Conservation (phyloP, 2,888 invertebrate species). For the Chelonus formosanus region DNA sequence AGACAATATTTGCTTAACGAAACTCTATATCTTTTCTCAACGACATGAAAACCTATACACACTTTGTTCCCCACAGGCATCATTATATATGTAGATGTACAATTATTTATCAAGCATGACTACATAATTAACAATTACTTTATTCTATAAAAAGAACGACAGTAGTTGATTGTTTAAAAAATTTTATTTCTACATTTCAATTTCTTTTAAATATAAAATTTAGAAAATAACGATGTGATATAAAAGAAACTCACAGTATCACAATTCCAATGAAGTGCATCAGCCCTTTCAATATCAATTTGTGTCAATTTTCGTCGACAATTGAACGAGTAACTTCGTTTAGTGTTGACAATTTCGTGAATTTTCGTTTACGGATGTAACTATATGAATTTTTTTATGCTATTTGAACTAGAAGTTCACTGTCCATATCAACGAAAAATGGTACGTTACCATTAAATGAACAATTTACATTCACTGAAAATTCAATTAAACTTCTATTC, state of each 20-base stretch:
- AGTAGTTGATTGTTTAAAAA: no score
- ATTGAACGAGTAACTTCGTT: constrained; percentile 20
- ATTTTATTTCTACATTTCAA: no score
- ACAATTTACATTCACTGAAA: constrained; percentile 20
- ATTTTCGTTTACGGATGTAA: constrained; percentile 13
- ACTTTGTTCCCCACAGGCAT: constrained; percentile 11
- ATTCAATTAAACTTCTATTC: constrained; percentile 19
- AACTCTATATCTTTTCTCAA: constrained; percentile 34
- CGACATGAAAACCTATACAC: constrained; percentile 23
- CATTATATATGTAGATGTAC: constrained; percentile 5
- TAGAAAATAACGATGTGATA: background rate
- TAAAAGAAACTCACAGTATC: background rate
- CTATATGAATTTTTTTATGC: background rate
- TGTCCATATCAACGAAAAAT: background rate
- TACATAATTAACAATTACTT: background rate
- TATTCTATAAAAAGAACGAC: no score
- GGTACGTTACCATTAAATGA: constrained; percentile 7
- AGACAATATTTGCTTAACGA: constrained; percentile 37
- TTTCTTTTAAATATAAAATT: no score
- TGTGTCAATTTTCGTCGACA: constrained; percentile 11
- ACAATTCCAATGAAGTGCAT: background rate
- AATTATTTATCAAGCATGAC: background rate
- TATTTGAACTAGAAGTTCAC: background rate
- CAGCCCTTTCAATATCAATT: background rate
- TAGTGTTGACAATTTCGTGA: constrained; percentile 10